Base-by-base conservation (phyloP, 2,113 vertebrate genomes). In the Brachyistius frenatus region DNA sequence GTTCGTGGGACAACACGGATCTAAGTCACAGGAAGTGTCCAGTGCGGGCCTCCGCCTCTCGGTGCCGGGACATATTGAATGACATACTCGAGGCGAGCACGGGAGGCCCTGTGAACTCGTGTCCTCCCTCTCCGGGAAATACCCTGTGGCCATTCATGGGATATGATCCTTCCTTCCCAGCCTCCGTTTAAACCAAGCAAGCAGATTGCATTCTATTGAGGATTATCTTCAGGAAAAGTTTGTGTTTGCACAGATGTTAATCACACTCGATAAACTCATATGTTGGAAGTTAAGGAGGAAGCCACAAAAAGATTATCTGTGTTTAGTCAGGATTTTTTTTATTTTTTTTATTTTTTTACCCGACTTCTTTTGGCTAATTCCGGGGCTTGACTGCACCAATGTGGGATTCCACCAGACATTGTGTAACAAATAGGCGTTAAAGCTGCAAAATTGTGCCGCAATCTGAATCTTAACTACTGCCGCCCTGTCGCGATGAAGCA, bases 181-280 rank as follows among this genome's bases (percentile, higher is more conserved):
- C 53, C 78, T 73, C 80, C 61, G 16, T 73, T 68, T 73, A 81
- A 83, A 78, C 83, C 70, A 64, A 80, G 47, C 84, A 73, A 83
- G 62, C 71, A 77, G 58, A 73, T 61, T 63, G 55, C 74, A 84
- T 90, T 79, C 80, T 62, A 74, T 73, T 75, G 60, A 69, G 80
- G 82, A 91, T 90, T 86, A 89, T 89, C 84, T 79, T n/a, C 76
- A 78, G 88, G 74, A 91, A 85, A 87, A 49, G 76, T 86, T 91
- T 85, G 57, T 86, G 86, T 91, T 93, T 92, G 77, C 78, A 86
- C 86, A 93, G 91, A 93, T 90, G 85, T 84, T 88, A 89, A 90
- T 89, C 88, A 16, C 30, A 54, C 73, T 78, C 61, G 65, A 93
- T 85, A 76, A 78, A 85, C 66, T 70, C 35, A 33, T 49, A 68